These are phyloP conservation scores for Nansenia antarctica DNA, from an alignment of 2,113 vertebrate genomes.

Conservation along the genomic window DNA sequence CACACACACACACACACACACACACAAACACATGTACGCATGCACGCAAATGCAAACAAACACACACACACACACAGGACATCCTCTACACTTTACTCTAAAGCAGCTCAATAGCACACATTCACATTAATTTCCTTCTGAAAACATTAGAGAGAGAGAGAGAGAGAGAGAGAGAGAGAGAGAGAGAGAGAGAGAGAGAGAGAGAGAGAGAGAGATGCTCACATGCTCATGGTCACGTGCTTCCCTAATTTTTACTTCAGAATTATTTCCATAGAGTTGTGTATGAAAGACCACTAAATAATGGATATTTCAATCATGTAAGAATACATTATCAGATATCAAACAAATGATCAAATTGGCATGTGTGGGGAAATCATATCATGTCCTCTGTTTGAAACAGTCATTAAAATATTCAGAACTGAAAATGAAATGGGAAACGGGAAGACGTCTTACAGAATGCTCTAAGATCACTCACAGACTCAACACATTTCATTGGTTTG, in stretches of 20 bases:
- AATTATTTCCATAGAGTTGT: constrained; percentile 32
- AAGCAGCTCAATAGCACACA: constrained; percentile 29
- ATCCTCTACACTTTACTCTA: constrained; percentile 28
- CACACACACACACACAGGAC: constrained; percentile 19
- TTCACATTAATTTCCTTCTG: constrained; percentile 25
- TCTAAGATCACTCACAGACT: too few species aligned
- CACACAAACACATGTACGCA: constrained; percentile 27
- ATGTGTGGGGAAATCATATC: neutral
- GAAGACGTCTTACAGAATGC: neutral
- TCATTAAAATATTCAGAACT: neutral
- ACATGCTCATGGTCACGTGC: too few species aligned
- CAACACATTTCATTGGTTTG: neutral
- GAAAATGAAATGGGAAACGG: neutral
- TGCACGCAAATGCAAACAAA: neutral
- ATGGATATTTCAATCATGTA: constrained; percentile 47
- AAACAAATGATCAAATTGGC: neutral
- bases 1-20: neutral
- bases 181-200: neutral
- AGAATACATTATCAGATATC: constrained; percentile 17
- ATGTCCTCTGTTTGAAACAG: neutral
- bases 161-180: constrained; percentile 1
- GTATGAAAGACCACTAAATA: constrained; percentile 42
- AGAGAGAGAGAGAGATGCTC: neutral
- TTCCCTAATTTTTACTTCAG: neutral
- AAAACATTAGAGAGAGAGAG: constrained; percentile 2